Percentiles rank a stretch among this genome's conserved stretches.
These are phyloP conservation scores for Drosophila hydei DNA, from an alignment of 1,140 invertebrate species.

Conservation along the genomic window DNA sequence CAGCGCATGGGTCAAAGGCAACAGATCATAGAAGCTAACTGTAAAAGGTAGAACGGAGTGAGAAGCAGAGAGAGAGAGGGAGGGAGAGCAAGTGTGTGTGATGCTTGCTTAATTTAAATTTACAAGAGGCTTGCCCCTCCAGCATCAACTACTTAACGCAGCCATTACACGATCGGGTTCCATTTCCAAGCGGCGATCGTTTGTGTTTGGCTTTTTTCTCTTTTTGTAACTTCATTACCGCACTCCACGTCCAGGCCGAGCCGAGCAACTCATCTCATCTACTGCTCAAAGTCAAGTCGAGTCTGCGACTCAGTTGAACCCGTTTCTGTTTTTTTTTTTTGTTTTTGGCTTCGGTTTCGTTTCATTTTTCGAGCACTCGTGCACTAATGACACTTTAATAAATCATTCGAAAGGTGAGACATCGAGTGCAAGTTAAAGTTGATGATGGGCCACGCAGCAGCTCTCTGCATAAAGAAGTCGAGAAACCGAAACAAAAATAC, in stretches of 20 bases:
- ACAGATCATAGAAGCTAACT: slow-evolving; percentile 65
- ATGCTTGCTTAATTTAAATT: slow-evolving; percentile 78
- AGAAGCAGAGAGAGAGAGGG: slow-evolving; percentile 14
- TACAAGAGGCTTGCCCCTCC: slow-evolving; percentile 64
- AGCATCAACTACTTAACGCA: slow-evolving; percentile 80
- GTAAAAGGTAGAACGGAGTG: slow-evolving; percentile 43
- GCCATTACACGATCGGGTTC: slow-evolving; percentile 74
- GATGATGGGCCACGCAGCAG: slow-evolving; percentile 62
- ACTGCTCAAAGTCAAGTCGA: slow-evolving; percentile 61
- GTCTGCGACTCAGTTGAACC: slow-evolving; percentile 21
- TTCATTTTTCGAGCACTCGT: slow-evolving; percentile 77
- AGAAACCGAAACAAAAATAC: slow-evolving; percentile 21
- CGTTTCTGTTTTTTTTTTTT: slow-evolving; percentile 18
- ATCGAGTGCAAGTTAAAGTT: slow-evolving; percentile 81
- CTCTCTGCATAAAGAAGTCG: slow-evolving; percentile 25
- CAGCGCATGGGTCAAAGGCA: slow-evolving; percentile 72
- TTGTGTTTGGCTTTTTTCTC: slow-evolving; percentile 21
- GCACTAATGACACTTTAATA: slow-evolving; percentile 84
- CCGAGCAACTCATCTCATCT: slow-evolving; percentile 12
- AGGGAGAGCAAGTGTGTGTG: not conserved
- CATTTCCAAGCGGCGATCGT: slow-evolving; percentile 45
- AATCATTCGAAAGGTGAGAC: slow-evolving; percentile 84
- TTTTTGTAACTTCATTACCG: slow-evolving; percentile 77
- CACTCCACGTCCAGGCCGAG: slow-evolving; percentile 54
- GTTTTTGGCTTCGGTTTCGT: slow-evolving; percentile 64